Percentiles rank a stretch among this genome's conserved stretches.
These are phyloP conservation scores for Dunckerocampus dactyliophorus DNA, from an alignment of 2,113 vertebrate species.

Conservation along the genomic window DNA sequence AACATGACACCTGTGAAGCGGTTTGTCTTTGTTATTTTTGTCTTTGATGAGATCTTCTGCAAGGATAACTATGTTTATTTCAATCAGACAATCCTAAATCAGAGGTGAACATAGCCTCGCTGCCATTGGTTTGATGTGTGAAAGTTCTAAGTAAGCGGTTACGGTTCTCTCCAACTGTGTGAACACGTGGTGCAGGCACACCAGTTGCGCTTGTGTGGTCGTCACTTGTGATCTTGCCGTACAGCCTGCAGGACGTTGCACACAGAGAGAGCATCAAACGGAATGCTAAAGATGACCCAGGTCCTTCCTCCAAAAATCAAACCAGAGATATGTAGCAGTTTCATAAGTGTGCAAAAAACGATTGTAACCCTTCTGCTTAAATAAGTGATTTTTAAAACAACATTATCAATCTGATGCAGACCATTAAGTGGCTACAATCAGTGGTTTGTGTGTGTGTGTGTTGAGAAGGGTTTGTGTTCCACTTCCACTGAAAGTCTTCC, in stretches of 20 bases:
- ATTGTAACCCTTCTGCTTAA: conserved; percentile 10
- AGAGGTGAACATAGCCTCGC: neutral
- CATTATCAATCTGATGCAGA: neutral
- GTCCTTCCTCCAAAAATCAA: conserved; percentile 26
- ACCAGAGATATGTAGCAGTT: conserved; percentile 9
- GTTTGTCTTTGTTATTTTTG: no score
- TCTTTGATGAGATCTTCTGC: neutral
- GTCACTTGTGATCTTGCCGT: conserved; percentile 43
- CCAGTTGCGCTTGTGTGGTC: conserved; percentile 17
- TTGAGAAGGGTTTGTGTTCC: no score
- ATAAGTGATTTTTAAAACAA: neutral
- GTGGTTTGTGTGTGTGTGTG: no score
- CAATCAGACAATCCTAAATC: neutral
- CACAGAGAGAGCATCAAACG: conserved; percentile 36
- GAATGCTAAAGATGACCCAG: conserved; percentile 34
- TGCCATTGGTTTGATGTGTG: conserved; percentile 19
- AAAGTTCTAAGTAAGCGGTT: conserved; percentile 13
- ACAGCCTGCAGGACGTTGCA: conserved; percentile 40
- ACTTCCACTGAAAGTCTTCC: no score
- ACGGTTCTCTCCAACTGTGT: conserved; percentile 11
- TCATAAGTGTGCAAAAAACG: conserved; percentile 10
- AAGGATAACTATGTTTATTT: neutral
- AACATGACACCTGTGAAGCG: no score
- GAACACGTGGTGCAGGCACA: neutral
- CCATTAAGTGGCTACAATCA: no score